Conservation (phyloP, 35 echinoderm and acorn worm species). For the Ophiothrix spiculata region DNA sequence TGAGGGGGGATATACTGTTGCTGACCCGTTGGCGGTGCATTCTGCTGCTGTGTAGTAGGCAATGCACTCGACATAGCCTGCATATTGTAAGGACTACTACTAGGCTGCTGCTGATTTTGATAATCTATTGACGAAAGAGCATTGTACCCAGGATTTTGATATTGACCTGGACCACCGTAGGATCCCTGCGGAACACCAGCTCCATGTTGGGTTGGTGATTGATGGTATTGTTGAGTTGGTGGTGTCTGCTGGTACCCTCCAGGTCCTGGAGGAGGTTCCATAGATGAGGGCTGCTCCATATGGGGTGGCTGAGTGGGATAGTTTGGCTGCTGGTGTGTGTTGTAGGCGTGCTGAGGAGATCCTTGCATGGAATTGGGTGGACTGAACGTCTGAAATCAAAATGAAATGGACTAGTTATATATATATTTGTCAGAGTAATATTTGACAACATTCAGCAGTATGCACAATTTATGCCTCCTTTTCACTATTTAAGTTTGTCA, state of each 20-base stretch:
- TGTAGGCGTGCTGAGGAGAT: conserved; percentile 60
- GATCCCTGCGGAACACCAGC: neutral
- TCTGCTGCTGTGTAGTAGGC: conserved; percentile 47
- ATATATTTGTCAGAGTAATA: too few relatives aligned
- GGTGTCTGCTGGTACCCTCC: conserved; percentile 41
- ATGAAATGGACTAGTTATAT: too few relatives aligned
- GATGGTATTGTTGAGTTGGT: conserved; percentile 25
- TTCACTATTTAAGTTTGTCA: too few relatives aligned
- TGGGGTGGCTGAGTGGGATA: conserved; percentile 34
- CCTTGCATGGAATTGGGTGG: conserved; percentile 42
- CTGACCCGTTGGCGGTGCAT: conserved; percentile 17
- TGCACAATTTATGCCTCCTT: too few relatives aligned
- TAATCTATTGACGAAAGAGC: conserved; percentile 65
- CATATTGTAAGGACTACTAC: conserved; percentile 76
- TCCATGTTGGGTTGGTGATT: conserved; percentile 14
- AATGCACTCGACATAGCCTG: conserved; percentile 63
- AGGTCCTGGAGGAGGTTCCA: conserved; percentile 31
- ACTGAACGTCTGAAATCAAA: conserved; percentile 49
- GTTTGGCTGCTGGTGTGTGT: conserved; percentile 35
- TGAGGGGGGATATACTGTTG: conserved; percentile 41
- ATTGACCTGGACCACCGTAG: conserved; percentile 5
- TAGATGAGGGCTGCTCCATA: conserved; percentile 31
- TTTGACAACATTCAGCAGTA: too few relatives aligned
- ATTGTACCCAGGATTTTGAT: neutral
- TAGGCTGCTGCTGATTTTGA: conserved; percentile 37